A percentile compares a stretch with the other conserved stretches of the same genome.
These are phyloP conservation scores for Nasonia oneida DNA, from an alignment of 2,888 invertebrate genomes.

Conservation along the genomic window DNA sequence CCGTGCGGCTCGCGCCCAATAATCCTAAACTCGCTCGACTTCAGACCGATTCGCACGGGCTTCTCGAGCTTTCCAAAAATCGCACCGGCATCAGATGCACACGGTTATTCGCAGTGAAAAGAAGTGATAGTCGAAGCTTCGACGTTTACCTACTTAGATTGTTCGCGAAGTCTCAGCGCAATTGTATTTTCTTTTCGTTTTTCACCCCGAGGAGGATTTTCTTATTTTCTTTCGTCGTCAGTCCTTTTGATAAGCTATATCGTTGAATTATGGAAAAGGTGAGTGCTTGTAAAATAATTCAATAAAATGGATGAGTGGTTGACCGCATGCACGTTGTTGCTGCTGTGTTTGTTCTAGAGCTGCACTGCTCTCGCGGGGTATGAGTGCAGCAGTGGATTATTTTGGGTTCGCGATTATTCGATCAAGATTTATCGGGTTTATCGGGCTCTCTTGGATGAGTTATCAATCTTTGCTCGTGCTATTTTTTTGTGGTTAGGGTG, in stretches of 20 bases:
- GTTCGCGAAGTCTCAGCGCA: constrained; percentile 8
- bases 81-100: constrained; percentile 33
- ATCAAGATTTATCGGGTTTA: not conserved
- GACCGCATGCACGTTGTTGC: not conserved
- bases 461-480: not conserved
- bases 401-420: not conserved
- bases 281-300: constrained; percentile 34
- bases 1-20: not conserved
- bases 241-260: constrained; percentile 16
- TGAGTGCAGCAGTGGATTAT: not conserved
- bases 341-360: not conserved
- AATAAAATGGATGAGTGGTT: not conserved
- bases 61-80: constrained; percentile 72
- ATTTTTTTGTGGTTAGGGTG: constrained; percentile 18
- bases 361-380: not conserved
- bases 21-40: constrained; percentile 8
- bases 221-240: constrained; percentile 1
- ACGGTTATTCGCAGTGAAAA: constrained; percentile 6
- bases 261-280: constrained; percentile 67
- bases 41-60: constrained; percentile 37
- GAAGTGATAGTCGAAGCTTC: not conserved
- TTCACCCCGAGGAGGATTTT: not conserved
- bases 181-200: constrained; percentile 1
- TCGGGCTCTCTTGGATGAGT: not conserved
- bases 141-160: not conserved